Evolutionary conservation across 2,113 vertebrate species (phyloP), one percentile per base, ranked within the genome.

Genomic region (Muntiacus muntjak): DNA sequence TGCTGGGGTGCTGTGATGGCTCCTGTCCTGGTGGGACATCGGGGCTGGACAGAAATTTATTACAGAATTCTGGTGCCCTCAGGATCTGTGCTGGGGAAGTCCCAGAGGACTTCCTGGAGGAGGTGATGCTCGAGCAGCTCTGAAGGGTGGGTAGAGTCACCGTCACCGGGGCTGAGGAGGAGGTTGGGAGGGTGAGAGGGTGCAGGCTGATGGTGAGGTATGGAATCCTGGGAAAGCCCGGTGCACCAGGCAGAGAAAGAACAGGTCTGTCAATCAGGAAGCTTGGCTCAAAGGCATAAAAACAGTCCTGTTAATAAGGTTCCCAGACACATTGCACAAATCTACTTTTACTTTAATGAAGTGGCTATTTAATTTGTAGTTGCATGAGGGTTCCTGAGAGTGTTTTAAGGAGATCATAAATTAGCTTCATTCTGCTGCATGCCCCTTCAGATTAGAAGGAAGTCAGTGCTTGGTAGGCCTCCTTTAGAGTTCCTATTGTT

Each of bases 321-420:
- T 62, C 47, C 6, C 16, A 85, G 74, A 87, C 93, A 17, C 55
- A 3, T 58, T 0, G 26, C 96, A 7, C 95, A 95, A 89, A 88
- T 91, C 94, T 25, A 85, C 89, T 87, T 85, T 26, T 82, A 19
- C 86, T 3, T 47, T 91, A 94, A 43, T 95, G 62, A 93, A 87
- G 84, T 60, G 87, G 92, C 45, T 30, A 2, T 93, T 94, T 91
- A 96, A 97, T 96, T 96, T 98, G 92, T n/a, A 36, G 26, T 92
- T 94, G 95, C 10, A 0, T 30, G 97, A 96, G 60, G 57, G 76
- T 55, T 87, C 97, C 93, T 88, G 94, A 78, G 96, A 95, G 90
- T 67, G 91, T 91, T 79, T 91, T 95, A 93, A 85, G 84, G 82
- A 86, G 78, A 78, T 85, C 85, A 1, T 97, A 95, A 95, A 96